Percentiles rank a stretch among this genome's conserved stretches.
Conservation (phyloP, 1,140 invertebrate species). For the Acromyrmex heyeri region DNA sequence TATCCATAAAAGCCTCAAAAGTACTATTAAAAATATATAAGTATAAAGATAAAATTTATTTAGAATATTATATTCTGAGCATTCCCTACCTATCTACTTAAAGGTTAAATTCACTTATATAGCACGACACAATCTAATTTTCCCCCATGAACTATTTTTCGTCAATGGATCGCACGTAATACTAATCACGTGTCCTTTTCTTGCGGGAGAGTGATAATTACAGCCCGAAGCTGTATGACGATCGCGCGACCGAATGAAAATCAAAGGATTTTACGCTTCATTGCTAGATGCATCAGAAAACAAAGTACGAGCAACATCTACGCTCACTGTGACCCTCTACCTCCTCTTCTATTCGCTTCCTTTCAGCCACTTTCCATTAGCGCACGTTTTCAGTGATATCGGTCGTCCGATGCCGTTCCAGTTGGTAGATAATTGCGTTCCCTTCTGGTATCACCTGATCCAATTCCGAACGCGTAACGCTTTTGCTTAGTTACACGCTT, state of each 20-base stretch:
- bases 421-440: slow-evolving; percentile 17
- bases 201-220: slow-evolving; percentile 25
- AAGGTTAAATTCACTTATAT: not conserved
- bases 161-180: not conserved
- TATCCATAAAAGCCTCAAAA: too few relatives aligned
- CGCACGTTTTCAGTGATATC: slow-evolving; percentile 29
- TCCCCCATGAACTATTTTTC: not conserved
- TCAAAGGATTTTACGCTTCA: slow-evolving; percentile 43
- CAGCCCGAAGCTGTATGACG: not conserved
- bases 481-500: slow-evolving; percentile 51
- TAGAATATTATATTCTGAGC: too few relatives aligned
- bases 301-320: slow-evolving; percentile 31
- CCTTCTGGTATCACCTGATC: slow-evolving; percentile 41
- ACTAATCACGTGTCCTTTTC: not conserved
- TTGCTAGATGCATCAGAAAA: slow-evolving; percentile 49
- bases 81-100: too few relatives aligned
- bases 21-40: too few relatives aligned
- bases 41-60: too few relatives aligned
- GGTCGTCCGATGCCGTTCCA: slow-evolving; percentile 41
- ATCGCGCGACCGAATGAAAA: slow-evolving; percentile 15
- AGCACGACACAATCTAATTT: slow-evolving; percentile 7
- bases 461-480: slow-evolving; percentile 39
- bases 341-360: not conserved
- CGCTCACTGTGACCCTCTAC: not conserved
- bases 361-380: slow-evolving; percentile 52